Conservation (phyloP, 2,797 vertebrate species). For the Amazonetta brasiliensis region DNA sequence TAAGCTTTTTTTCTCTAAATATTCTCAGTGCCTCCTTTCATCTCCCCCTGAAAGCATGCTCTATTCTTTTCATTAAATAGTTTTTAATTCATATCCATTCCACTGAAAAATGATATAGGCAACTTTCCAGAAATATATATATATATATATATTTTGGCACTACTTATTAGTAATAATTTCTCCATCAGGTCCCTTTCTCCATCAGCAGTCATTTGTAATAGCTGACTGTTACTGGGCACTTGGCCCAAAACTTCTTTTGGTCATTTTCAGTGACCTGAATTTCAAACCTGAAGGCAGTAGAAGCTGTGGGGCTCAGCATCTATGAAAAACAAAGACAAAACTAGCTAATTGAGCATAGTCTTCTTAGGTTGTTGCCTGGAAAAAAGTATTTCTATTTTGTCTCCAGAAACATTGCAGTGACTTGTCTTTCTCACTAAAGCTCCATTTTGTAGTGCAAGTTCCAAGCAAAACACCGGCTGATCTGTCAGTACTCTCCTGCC, state of each 20-base stretch:
- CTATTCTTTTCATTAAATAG: not conserved
- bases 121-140: not conserved
- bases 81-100: not conserved
- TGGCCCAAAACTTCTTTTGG: not conserved
- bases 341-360: not conserved
- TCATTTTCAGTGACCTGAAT: not conserved
- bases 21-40: not conserved
- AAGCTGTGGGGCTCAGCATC: not conserved
- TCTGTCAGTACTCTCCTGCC: not conserved
- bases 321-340: not conserved
- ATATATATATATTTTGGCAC: not conserved
- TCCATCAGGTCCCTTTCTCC: not conserved
- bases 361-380: not conserved
- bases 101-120: not conserved
- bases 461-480: not conserved
- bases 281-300: not conserved
- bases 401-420: not conserved
- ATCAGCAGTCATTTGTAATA: not conserved
- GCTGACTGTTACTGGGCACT: not conserved
- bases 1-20: not conserved
- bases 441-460: not conserved
- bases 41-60: rapidly evolving
- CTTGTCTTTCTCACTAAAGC: not conserved
- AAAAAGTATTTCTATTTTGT: not conserved
- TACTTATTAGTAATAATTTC: not conserved